Evolutionary conservation across 2,113 vertebrate genomes (phyloP).

Genomic region (Balaeniceps rex): DNA sequence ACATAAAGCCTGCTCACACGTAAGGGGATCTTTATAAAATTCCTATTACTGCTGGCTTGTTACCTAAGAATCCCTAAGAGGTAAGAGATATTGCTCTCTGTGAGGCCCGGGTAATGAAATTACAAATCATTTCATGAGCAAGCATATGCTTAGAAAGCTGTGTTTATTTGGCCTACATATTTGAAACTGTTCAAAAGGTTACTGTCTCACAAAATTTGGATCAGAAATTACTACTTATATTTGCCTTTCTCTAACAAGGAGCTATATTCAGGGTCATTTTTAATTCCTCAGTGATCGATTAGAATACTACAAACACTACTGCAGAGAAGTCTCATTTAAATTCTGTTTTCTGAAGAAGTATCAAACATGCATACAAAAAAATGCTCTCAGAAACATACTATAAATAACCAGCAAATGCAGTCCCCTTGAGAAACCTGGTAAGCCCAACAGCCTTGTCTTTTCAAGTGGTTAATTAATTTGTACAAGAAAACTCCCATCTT

Average conservation of each 20-base stretch:
- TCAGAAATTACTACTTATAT: not conserved
- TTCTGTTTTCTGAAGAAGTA: not conserved
- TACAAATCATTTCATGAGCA: constrained; percentile 42
- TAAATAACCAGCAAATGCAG: not conserved
- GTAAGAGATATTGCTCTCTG: not conserved
- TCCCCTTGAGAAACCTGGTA: not conserved
- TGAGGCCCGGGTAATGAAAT: not conserved
- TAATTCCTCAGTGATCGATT: not conserved
- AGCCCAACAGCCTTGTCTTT: not conserved
- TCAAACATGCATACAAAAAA: not conserved
- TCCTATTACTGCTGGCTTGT: constrained; percentile 15
- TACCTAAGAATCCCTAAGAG: constrained; percentile 55
- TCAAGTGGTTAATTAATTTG: not conserved
- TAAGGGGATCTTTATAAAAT: constrained; percentile 32
- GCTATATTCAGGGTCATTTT: not conserved
- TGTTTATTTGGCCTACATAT: not conserved
- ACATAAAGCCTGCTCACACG: not conserved
- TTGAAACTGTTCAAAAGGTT: constrained; percentile 38
- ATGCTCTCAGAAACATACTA: not conserved
- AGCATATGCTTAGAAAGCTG: constrained; percentile 18
- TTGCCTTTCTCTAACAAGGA: not conserved
- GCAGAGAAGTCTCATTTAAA: not conserved
- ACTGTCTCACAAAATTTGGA: constrained; percentile 26
- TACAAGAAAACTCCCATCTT: not conserved
- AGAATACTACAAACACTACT: not conserved